phyloP scores from a whole-genome alignment of 53 echinoderm and acorn worm species.

The Henricia sp. region DNA sequence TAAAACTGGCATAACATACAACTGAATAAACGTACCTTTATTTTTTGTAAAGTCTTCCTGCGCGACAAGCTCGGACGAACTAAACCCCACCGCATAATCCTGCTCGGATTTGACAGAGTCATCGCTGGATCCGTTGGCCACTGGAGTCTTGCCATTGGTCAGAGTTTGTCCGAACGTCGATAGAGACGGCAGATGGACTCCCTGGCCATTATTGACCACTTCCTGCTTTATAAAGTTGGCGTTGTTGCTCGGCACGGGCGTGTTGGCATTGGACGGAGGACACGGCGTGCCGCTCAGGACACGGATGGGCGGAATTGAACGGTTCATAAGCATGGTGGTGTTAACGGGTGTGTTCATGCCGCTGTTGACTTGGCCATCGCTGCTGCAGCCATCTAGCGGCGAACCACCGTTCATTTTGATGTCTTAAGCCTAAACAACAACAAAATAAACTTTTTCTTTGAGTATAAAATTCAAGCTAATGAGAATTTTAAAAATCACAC shows the following conservation, averaged over 20 bases:
- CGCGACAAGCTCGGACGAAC: conserved; percentile 3
- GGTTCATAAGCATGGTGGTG: conserved; percentile 60
- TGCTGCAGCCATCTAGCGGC: conserved; percentile 39
- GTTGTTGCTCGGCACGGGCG: conserved; percentile 76
- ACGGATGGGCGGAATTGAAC: conserved; percentile 94
- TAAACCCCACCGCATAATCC: conserved; percentile 8
- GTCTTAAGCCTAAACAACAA: conserved; percentile 1
- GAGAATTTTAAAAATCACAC: no score
- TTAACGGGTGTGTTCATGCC: conserved; percentile 53
- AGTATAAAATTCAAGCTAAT: no score
- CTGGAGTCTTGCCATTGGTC: conserved; percentile 76
- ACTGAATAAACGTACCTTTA: conserved; percentile 55
- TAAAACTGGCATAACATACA: no score
- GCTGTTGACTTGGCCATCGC: conserved; percentile 43
- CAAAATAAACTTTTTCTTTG: no score
- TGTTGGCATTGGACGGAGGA: conserved; percentile 86
- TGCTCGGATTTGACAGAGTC: conserved; percentile 37
- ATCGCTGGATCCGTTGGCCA: conserved; percentile 24
- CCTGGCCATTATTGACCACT: conserved; percentile 13
- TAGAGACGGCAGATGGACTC: conserved; percentile 72
- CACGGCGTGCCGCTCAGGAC: conserved; percentile 96
- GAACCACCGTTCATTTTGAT: conserved; percentile 44
- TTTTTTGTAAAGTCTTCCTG: conserved; percentile 39
- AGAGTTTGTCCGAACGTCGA: conserved; percentile 68
- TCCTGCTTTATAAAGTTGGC: conserved; percentile 68